These are phyloP conservation scores for Idris sp. DNA, from an alignment of 1,140 invertebrate species.

Conservation along the genomic window DNA sequence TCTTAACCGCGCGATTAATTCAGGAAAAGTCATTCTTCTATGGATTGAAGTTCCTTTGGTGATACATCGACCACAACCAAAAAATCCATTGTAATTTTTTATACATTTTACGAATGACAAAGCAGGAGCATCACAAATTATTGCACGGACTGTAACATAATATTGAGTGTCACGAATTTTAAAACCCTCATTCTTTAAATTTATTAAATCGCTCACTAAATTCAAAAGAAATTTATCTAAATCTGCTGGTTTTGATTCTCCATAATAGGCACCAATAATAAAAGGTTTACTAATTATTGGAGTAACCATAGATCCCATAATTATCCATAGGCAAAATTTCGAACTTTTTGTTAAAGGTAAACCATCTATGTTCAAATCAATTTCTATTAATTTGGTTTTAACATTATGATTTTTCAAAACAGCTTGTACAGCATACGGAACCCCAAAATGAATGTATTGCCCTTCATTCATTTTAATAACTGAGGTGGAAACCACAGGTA, in stretches of 20 bases:
- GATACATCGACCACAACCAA: not conserved
- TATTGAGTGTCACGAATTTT: too few species aligned
- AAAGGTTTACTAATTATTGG: constrained; percentile 11
- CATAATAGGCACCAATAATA: constrained; percentile 1
- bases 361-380: constrained; percentile 8
- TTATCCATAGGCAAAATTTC: constrained; percentile 7
- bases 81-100: constrained; percentile 3
- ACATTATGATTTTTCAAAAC: not conserved
- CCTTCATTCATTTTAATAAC: constrained; percentile 6
- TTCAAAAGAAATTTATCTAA: too few species aligned
- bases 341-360: constrained; percentile 11
- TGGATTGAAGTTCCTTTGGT: not conserved
- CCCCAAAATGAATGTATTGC: constrained; percentile 9
- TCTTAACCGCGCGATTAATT: not conserved
- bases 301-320: constrained; percentile 3
- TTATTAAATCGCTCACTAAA: too few species aligned
- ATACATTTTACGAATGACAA: constrained; percentile 4
- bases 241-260: too few species aligned
- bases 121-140: constrained; percentile 5
- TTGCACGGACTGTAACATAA: too few species aligned
- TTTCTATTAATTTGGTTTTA: constrained; percentile 2
- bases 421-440: not conserved
- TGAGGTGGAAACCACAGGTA: too few species aligned
- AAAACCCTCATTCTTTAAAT: too few species aligned
- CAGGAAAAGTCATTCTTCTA: constrained; percentile 7